Percentiles rank a stretch among this genome's conserved stretches.
phyloP scores from a whole-genome alignment of 2,888 invertebrate genomes.

The Trachelus iudaicus region DNA sequence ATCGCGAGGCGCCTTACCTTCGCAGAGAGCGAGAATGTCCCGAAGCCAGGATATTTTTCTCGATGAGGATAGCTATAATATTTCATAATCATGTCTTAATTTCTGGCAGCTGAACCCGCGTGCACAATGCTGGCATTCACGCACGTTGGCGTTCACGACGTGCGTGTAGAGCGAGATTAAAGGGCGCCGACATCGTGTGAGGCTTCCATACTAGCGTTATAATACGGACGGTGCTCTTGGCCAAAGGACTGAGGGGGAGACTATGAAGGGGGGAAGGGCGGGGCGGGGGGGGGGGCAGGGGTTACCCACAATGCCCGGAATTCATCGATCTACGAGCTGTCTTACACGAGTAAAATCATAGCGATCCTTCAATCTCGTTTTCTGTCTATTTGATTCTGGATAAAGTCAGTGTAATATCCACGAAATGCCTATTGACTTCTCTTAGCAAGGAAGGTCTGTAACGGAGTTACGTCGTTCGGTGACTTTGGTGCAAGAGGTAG shows the following conservation, averaged over 20 bases:
- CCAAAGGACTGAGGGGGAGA: constrained; percentile 13
- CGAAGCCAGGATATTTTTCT: not conserved
- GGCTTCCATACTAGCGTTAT: constrained; percentile 51
- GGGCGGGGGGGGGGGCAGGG: not conserved
- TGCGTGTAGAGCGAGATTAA: constrained; percentile 54
- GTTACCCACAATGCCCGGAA: constrained; percentile 3
- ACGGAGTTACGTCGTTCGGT: not conserved
- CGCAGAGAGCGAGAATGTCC: not conserved
- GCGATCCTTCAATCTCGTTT: not conserved
- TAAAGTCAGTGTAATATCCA: not conserved
- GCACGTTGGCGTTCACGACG: constrained; percentile 33
- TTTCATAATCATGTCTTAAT: constrained; percentile 51
- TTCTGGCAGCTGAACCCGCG: constrained; percentile 44
- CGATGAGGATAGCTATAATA: constrained; percentile 14
- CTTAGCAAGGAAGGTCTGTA: not conserved
- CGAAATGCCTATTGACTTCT: not conserved
- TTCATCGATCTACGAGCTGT: constrained; percentile 17
- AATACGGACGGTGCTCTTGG: constrained; percentile 32
- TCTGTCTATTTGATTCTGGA: not conserved
- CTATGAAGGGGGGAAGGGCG: not conserved
- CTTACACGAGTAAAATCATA: not conserved
- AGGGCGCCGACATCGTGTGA: constrained; percentile 59
- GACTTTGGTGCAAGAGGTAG: not conserved
- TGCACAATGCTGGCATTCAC: constrained; percentile 55
- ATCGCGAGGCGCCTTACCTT: not conserved